Base-by-base conservation (phyloP, 2,797 vertebrate species). In the Ctenopoma kingsleyae region DNA sequence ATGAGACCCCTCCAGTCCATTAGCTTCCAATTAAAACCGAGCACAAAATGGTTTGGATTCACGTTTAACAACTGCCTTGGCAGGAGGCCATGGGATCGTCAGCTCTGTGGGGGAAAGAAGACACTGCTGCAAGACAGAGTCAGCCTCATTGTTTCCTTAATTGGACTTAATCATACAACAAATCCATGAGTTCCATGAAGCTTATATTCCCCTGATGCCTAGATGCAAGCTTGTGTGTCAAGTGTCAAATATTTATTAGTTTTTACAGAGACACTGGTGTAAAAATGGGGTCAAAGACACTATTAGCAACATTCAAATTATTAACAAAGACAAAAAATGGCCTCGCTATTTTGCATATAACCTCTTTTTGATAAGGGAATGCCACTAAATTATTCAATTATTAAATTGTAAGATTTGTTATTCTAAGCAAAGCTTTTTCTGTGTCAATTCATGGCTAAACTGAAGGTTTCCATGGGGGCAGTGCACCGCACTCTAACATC, bases 21-120 rank as follows among this genome's bases (percentile, higher is more conserved):
- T 90, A 83, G 61, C 81, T 86, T 76, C 79, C 80, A 90, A 89
- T 91, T 89, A 89, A 90, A 90, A 84, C 8, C 6, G 46, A 63
- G 76, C 76, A 73, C 77, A 80, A 83, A 85, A 78, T 67, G 64
- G 65, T 75, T 67, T 74, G 47, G 74, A 77, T 70, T 64, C 64
- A 82, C 67, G 52, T 84, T 84, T 78, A 81, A 76, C 6, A 20
- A 81, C 67, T 52, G 47, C 68, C 84, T 88, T 89, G 84, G 73
- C 67, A 72, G 69, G 46, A 73, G 48, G 76, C 71, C 81, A 79
- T 62, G 47, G 54, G 75, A 78, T 52, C 10, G 51, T 43, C 6
- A 5, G 62, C 68, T 77, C 67, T 53, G 65, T 67, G 23, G 64
- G 62, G 23, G 41, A 38, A 73, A 66, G 46, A 75, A 64, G 41